A percentile compares a stretch with the other conserved stretches of the same genome.
Evolutionary conservation across 2,888 invertebrate genomes (phyloP).

Genomic region (Bellardia pandia): DNA sequence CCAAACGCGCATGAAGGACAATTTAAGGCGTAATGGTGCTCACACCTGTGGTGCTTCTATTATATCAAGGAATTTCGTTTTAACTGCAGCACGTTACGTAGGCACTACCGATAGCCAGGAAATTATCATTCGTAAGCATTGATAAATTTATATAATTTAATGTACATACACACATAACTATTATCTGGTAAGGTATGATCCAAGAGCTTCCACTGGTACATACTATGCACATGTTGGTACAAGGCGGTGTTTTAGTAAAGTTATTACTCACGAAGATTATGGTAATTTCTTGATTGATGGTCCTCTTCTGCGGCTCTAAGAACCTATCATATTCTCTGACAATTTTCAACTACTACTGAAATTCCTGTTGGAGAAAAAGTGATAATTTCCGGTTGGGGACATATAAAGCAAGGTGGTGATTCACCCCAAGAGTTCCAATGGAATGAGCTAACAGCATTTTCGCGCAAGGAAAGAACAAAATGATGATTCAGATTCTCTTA

Average conservation of each 20-base stretch:
- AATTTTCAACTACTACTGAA: constrained; percentile 75
- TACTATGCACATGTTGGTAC: constrained; percentile 75
- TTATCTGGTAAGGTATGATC: constrained; percentile 46
- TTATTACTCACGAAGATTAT: constrained; percentile 78
- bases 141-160: not conserved
- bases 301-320: constrained; percentile 76
- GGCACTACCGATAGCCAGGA: constrained; percentile 61
- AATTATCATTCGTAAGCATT: constrained; percentile 75
- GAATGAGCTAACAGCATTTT: constrained; percentile 76
- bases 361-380: constrained; percentile 75
- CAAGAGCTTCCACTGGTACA: constrained; percentile 58
- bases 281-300: constrained; percentile 78
- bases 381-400: constrained; percentile 80
- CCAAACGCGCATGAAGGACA: constrained; percentile 79
- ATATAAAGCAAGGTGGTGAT: constrained; percentile 74
- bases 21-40: constrained; percentile 76
- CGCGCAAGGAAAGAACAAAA: constrained; percentile 71
- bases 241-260: constrained; percentile 77
- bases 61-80: constrained; percentile 76
- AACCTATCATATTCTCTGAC: constrained; percentile 76
- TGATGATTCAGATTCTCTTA: constrained; percentile 72
- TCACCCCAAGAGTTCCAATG: constrained; percentile 78
- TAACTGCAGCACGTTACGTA: constrained; percentile 83
- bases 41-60: constrained; percentile 81
- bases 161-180: not conserved